A percentile compares a stretch with the other conserved stretches of the same genome.
Evolutionary conservation across 2,113 vertebrate species (phyloP).

Genomic region (Tympanuchus pallidicinctus): DNA sequence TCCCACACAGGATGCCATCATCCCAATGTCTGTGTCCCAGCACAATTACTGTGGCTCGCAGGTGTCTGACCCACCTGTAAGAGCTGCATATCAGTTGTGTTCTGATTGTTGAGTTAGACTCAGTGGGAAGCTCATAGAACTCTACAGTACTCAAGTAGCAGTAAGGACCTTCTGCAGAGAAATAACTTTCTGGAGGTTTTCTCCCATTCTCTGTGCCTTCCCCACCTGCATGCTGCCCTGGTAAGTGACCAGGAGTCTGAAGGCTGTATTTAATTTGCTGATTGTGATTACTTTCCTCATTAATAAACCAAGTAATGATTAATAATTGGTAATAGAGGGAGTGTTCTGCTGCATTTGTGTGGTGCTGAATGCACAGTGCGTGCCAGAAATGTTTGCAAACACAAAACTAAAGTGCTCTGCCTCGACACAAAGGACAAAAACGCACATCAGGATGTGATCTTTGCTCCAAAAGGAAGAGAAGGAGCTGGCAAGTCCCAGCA

Average conservation of each 20-base stretch:
- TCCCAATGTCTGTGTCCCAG: neutral
- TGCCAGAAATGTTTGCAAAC: neutral
- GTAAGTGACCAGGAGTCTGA: constrained; percentile 47
- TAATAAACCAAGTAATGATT: constrained; percentile 41
- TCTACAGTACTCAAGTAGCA: neutral
- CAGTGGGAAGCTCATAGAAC: neutral
- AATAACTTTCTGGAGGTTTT: neutral
- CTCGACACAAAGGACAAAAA: neutral
- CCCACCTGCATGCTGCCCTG: constrained; percentile 11
- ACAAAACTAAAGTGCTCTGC: neutral
- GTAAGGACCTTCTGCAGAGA: neutral
- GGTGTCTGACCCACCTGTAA: neutral
- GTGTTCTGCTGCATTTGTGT: neutral
- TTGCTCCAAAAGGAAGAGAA: neutral
- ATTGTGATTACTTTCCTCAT: constrained; percentile 38
- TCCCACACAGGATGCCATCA: neutral
- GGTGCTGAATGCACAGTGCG: neutral
- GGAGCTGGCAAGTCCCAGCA: neutral
- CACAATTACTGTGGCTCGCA: neutral
- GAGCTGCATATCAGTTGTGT: neutral
- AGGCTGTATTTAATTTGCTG: constrained; percentile 23
- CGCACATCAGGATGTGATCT: neutral
- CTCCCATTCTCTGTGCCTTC: neutral
- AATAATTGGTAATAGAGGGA: neutral
- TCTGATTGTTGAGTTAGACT: neutral